Evolutionary conservation across 2,888 invertebrate genomes (phyloP), one percentile per base, ranked within the genome.

Genomic region (Drosophila yooni): DNA sequence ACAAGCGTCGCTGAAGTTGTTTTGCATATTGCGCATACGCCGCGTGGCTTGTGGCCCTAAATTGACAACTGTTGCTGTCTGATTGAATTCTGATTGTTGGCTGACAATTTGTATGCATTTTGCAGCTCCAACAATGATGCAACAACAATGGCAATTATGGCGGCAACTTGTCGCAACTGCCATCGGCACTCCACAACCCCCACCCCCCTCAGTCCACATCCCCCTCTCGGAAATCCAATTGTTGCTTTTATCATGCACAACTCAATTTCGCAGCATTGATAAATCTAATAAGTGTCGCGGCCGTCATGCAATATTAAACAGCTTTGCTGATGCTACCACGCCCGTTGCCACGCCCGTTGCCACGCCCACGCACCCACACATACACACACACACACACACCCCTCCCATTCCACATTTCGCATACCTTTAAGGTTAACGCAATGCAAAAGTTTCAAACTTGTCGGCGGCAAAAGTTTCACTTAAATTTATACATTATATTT

Each of bases 31-130:
- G 76, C 79, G 76, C 61, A 82, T 77, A 88, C 79, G 89, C 71
- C 56, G 15, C 54, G 57, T 74, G 29, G 40, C 50, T 61, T 3
- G 75, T 64, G 54, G 36, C 68, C 67, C 70, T 64, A 40, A 76
- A 88, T 70, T 88, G 85, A 88, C 89, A 89, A 86, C 88, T 89
- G 85, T 86, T 86, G 86, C 88, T 82, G 85, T 74, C 85, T 85
- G 89, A 88, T 86, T 85, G 83, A 71, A 82, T 90, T 90, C 80
- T 78, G 83, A 76, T 88, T 79, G 86, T 72, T 81, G 79, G 63
- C 50, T 71, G 69, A 56, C 62, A 72, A 72, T 64, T 69, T 76
- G 73, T 77, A 25, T 82, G 83, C 78, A 85, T 82, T 56, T 76
- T 68, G 63, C 60, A 63, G 70, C 13, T 29, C 66, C 72, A 71